Percentiles rank a stretch among this genome's conserved stretches.
Evolutionary conservation across 1,140 invertebrate species (phyloP).

Genomic region (Apis florea): DNA sequence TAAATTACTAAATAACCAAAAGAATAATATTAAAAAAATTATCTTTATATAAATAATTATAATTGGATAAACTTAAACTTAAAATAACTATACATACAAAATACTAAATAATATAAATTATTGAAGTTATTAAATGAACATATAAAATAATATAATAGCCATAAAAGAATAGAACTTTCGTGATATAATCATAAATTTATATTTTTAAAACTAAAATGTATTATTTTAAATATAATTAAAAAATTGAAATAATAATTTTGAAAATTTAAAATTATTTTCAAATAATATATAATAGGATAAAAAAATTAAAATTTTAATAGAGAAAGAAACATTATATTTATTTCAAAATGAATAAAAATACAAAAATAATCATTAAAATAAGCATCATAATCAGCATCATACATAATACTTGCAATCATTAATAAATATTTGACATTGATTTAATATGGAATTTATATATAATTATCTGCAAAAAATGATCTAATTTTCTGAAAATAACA

Average conservation of each 20-base stretch:
- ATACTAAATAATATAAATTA: neutral
- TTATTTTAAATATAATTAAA: neutral
- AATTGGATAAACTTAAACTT: neutral
- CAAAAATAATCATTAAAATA: neutral
- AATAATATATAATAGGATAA: too few species aligned
- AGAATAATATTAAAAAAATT: neutral
- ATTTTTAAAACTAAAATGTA: neutral
- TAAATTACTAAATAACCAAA: neutral
- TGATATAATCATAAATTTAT: neutral
- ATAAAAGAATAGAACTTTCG: neutral
- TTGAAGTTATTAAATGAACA: neutral
- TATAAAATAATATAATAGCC: neutral
- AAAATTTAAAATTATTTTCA: neutral
- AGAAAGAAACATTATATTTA: neutral
- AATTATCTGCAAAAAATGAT: neutral
- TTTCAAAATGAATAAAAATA: neutral
- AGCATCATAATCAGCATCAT: neutral
- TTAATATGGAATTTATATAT: too few species aligned
- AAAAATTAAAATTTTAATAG: neutral
- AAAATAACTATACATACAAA: neutral
- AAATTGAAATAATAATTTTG: neutral
- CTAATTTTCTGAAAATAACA: neutral
- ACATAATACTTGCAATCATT: neutral
- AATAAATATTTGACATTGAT: neutral
- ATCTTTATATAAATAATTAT: neutral